Conservation (phyloP, 2,113 vertebrate species). For the Pteronura brasiliensis region DNA sequence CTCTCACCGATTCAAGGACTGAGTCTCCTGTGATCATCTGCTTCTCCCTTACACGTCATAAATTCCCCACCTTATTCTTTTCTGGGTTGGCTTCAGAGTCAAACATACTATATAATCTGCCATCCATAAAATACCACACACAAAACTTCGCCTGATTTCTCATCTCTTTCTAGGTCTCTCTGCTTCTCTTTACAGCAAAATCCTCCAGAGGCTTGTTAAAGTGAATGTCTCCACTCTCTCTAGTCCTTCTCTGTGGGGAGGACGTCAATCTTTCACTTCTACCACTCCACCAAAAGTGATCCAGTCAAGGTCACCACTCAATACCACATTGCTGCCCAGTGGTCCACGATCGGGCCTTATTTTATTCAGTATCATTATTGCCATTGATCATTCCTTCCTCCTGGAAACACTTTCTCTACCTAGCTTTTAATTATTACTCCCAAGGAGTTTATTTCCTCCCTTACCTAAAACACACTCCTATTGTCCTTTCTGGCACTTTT, state of each 20-base stretch:
- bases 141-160: neutral
- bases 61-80: neutral
- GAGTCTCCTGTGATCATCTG: neutral
- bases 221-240: neutral
- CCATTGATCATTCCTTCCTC: neutral
- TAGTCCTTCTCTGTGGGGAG: neutral
- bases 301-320: neutral
- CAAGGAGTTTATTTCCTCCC: neutral
- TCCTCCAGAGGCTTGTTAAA: neutral
- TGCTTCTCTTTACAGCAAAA: neutral
- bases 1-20: neutral
- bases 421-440: neutral
- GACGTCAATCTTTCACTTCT: neutral
- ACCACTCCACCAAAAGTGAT: neutral
- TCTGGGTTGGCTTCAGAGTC: neutral
- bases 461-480: neutral
- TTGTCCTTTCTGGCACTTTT: neutral
- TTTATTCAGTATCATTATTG: neutral
- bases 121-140: neutral
- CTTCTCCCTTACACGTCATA: neutral
- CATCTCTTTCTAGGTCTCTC: neutral
- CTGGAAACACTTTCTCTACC: neutral
- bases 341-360: neutral
- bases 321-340: neutral
- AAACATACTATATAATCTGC: neutral